These are phyloP conservation scores for Drosophila emarginata DNA, from an alignment of 2,888 invertebrate genomes.

Conservation along the genomic window DNA sequence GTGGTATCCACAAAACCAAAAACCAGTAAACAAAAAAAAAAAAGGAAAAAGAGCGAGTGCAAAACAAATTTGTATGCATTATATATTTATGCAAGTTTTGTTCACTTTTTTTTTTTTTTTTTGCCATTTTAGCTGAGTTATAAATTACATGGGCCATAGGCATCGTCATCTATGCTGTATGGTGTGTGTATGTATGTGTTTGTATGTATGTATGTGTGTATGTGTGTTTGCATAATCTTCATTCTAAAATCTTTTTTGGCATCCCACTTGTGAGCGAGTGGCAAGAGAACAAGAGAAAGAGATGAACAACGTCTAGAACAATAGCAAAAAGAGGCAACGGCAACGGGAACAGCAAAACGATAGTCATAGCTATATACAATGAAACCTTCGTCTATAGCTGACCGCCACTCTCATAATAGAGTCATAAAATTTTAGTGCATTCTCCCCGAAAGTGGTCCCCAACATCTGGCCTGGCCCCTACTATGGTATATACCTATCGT, in stretches of 20 bases:
- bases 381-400: slow-evolving; percentile 30
- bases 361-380: slow-evolving; percentile 4
- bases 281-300: slow-evolving; percentile 17
- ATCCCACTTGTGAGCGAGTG: slow-evolving; percentile 62
- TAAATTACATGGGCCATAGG: slow-evolving; percentile 68
- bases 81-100: slow-evolving; percentile 29
- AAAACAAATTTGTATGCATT: slow-evolving; percentile 72
- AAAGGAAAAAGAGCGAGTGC: slow-evolving; percentile 19
- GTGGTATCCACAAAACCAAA: slow-evolving; percentile 19
- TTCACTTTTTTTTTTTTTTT: slow-evolving; percentile 23
- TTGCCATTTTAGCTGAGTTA: slow-evolving; percentile 71
- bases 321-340: slow-evolving; percentile 42
- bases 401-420: slow-evolving; percentile 75
- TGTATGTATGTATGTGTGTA: slow-evolving; percentile 28
- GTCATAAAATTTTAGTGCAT: slow-evolving; percentile 76
- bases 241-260: slow-evolving; percentile 65
- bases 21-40: neutral
- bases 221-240: slow-evolving; percentile 66
- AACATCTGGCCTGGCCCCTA: neutral
- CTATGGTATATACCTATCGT: too few species aligned
- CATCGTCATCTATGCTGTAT: slow-evolving; percentile 30
- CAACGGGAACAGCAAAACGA: slow-evolving; percentile 49
- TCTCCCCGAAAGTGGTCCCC: slow-evolving; percentile 13
- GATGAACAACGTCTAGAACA: slow-evolving; percentile 53
- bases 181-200: neutral